A percentile compares a stretch with the other conserved stretches of the same genome.
Conservation (phyloP, 2,113 vertebrate genomes). For the Pardalotus punctatus region DNA sequence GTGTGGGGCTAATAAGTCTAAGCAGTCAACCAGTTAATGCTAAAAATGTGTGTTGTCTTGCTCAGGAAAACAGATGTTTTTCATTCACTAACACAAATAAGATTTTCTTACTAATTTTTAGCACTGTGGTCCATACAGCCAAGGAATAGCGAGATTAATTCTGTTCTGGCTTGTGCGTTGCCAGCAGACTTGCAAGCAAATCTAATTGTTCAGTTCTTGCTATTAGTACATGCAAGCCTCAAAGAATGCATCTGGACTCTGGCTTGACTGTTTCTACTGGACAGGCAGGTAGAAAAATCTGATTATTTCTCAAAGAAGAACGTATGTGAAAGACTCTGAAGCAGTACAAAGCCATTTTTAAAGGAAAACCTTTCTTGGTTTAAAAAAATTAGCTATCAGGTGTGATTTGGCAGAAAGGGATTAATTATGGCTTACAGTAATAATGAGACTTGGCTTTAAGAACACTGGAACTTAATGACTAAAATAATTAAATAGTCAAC, state of each 20-base stretch:
- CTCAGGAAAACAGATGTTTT: neutral
- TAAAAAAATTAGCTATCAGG: neutral
- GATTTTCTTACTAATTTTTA: conserved; percentile 27
- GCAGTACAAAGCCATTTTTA: neutral
- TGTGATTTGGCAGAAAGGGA: neutral
- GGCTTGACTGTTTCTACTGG: neutral
- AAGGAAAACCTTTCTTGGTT: neutral
- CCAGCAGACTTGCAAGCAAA: conserved; percentile 36
- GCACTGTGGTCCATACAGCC: neutral
- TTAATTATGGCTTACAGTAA: neutral
- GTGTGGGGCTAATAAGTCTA: neutral
- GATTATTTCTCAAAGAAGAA: neutral
- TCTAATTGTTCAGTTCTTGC: conserved; percentile 1
- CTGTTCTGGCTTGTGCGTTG: neutral
- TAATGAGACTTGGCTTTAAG: neutral
- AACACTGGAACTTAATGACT: neutral
- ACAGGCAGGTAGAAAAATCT: neutral
- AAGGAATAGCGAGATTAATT: neutral
- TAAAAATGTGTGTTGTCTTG: neutral
- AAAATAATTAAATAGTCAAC: neutral
- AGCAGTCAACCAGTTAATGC: neutral
- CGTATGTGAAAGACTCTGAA: neutral
- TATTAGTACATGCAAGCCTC: neutral
- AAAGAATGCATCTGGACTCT: conserved; percentile 12
- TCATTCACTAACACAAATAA: conserved; percentile 19